A percentile compares a stretch with the other conserved stretches of the same genome.
phyloP scores from a whole-genome alignment of 2,888 invertebrate genomes.

The Parnassius glacialis region DNA sequence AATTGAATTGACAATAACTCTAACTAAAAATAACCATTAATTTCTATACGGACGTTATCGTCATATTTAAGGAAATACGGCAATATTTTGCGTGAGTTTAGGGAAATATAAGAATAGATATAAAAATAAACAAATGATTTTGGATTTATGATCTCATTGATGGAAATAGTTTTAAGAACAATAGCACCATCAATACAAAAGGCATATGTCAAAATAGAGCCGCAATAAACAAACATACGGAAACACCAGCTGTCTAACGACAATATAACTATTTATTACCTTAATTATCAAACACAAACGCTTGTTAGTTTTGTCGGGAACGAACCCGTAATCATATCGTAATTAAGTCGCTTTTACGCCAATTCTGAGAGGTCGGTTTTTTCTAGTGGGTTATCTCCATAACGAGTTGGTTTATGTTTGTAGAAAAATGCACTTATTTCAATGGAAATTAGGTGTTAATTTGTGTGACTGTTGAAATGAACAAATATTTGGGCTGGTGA shows the following conservation, averaged over 20 bases:
- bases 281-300: slow-evolving; percentile 64
- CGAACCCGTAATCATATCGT: slow-evolving; percentile 76
- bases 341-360: slow-evolving; percentile 79
- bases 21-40: too few relatives aligned
- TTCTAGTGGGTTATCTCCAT: slow-evolving; percentile 41
- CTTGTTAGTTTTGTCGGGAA: slow-evolving; percentile 72
- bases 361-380: slow-evolving; percentile 54
- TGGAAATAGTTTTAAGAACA: not conserved
- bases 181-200: slow-evolving; percentile 15
- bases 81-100: too few relatives aligned
- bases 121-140: not conserved
- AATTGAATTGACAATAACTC: too few relatives aligned
- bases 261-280: slow-evolving; percentile 75
- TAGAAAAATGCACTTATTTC: slow-evolving; percentile 39
- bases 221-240: slow-evolving; percentile 63
- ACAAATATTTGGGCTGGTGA: slow-evolving; percentile 67
- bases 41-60: too few relatives aligned
- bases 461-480: slow-evolving; percentile 35
- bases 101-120: too few relatives aligned
- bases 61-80: too few relatives aligned
- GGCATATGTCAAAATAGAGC: slow-evolving; percentile 58
- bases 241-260: slow-evolving; percentile 68
- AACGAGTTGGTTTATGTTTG: slow-evolving; percentile 35
- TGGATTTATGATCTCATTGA: not conserved
- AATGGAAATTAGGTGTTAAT: slow-evolving; percentile 34